Base-by-base conservation (phyloP, 2,797 vertebrate genomes). In the Characodon lateralis region DNA sequence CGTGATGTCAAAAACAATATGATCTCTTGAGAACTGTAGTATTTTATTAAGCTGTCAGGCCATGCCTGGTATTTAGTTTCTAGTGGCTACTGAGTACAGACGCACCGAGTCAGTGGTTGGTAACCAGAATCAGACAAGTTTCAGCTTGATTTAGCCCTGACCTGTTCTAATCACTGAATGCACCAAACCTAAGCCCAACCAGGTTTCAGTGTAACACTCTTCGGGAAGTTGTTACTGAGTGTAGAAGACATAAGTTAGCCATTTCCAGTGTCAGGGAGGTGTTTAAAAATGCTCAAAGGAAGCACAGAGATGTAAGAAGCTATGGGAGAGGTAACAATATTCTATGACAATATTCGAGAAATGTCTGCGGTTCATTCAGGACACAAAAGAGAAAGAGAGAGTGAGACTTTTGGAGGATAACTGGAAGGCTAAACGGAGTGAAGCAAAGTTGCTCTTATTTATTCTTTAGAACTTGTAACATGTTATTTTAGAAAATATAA, bases 1-100 rank as follows among this genome's bases (percentile, higher is more conserved):
- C 58, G 71, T 69, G 9, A 65, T 10, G 63, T 66, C 35, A 66
- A 66, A 66, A 24, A 66, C 63, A 24, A 76, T 31, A 74, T 22
- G 72, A 61, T 58, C 70, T 72, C 43, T 56, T 72, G 31, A 66
- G 71, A 73, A 74, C 61, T 78, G 73, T 78, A 61, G 56, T 20
- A 31, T 53, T 68, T 73, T 28, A 51, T 72, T 39, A 20, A 72
- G 82, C 56, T 55, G 50, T 28, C 10, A 10, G 26, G 16, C 31
- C 24, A 35, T 41, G 53, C 70, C 59, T 41, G 65, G 73, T n/a
- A 39, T 70, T 48, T 46, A 73, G 43, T 43, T 55, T 18, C 0
- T 56, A 26, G 28, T 79, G 73, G 35, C 63, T 24, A 41, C 2
- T 66, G 9, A 66, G 63, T 24, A 66, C 20, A 66, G 63, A 66